Conservation (phyloP, 1,140 invertebrate species). For the Homarus americanus region DNA sequence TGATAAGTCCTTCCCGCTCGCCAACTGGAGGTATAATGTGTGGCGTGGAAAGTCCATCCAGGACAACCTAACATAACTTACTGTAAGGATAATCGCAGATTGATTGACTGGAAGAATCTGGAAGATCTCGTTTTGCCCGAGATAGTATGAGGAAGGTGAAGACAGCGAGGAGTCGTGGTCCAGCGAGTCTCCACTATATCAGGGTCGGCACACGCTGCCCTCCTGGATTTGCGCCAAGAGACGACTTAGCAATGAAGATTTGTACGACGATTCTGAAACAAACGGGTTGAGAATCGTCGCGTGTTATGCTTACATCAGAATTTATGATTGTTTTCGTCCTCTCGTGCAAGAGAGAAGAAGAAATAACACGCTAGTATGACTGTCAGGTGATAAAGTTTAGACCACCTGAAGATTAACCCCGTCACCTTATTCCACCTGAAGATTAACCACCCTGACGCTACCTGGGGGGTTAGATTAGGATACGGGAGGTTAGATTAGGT, state of each 20-base stretch:
- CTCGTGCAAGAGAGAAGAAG: neutral
- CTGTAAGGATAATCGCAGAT: neutral
- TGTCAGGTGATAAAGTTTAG: no score
- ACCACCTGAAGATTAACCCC: no score
- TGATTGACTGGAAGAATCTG: neutral
- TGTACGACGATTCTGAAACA: conserved; percentile 20
- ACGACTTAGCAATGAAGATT: conserved; percentile 36
- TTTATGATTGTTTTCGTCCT: conserved; percentile 1
- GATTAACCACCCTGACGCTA: no score
- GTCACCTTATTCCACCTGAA: no score
- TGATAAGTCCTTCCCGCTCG: no score
- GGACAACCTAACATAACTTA: neutral
- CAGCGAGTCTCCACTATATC: neutral
- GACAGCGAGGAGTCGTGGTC: neutral
- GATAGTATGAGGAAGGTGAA: neutral
- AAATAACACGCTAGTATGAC: no score
- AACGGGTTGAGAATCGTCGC: conserved; percentile 26
- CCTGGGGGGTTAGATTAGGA: no score
- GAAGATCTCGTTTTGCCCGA: neutral
- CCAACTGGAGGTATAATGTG: no score
- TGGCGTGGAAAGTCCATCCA: no score
- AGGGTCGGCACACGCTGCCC: conserved; percentile 1
- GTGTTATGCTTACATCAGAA: conserved; percentile 12
- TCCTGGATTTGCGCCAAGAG: conserved; percentile 31
- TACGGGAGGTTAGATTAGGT: no score